Base-by-base conservation (phyloP, 2,888 invertebrate species). In the Anagyrus pseudococci region DNA sequence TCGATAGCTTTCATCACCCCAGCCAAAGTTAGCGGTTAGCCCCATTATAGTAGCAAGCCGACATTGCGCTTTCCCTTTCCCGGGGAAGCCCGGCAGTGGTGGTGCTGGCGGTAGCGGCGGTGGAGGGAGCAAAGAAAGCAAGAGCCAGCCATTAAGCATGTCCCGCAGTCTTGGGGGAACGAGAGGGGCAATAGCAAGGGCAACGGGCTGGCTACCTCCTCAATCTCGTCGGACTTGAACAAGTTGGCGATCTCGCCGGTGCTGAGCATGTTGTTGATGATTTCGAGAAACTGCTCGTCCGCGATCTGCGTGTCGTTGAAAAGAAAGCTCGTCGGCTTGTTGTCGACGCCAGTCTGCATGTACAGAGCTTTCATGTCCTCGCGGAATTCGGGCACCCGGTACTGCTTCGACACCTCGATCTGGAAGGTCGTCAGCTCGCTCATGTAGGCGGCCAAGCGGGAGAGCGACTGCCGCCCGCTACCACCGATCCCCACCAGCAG, bases 231-330 rank as follows among this genome's bases (percentile, higher is more conserved):
- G 0, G 88, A 78, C 75, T 93, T 93, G 76, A 88, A 95, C n/a
- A 96, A 84, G 81, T 94, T 94, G 4, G 93, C 87, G 62, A 96
- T 88, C 81, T 95, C 94, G 0, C 94, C 95, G 67, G 91, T 92
- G 76, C 92, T 93, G 61, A 96, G 84, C 80, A 96, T 86, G 75
- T 93, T 95, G 81, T 94, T 95, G 62, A 96, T 86, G 70, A 95
- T 91, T 83, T 95, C 95, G 0, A 95, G 85, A 80, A 95, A 95
- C 10, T 87, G 85, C 73, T 93, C 93, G 67, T 93, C 92, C 0
- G 87, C 89, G 22, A 95, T 89, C 79, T 93, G 94, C 1, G 91
- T 92, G 78, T 94, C 94, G 75, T 88, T 89, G 82, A 96, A 93
- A 65, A 95, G 85, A 81, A 96, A 95, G 10, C 90, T 87, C 0